phyloP scores from a whole-genome alignment of 2,113 vertebrate species.

The Hystrix brachyura region DNA sequence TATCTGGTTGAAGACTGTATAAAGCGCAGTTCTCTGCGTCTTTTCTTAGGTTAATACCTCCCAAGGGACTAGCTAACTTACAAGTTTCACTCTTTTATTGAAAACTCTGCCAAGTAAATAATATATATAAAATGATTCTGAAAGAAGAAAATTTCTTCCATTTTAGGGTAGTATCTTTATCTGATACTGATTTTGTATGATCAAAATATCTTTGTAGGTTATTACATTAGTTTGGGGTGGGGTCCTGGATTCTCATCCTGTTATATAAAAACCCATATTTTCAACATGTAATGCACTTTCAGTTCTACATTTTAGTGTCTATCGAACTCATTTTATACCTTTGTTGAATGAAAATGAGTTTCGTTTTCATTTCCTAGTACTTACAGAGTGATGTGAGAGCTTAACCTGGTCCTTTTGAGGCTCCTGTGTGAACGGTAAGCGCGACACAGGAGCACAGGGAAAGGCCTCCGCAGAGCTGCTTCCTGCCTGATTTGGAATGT shows the following conservation, averaged over 20 bases:
- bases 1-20: not conserved
- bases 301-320: conserved; percentile 34
- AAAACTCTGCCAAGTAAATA: not conserved
- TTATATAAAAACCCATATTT: conserved; percentile 35
- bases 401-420: not conserved
- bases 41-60: not conserved
- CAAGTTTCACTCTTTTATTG: conserved; percentile 14
- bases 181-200: conserved; percentile 1
- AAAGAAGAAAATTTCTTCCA: conserved; percentile 5
- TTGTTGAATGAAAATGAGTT: not conserved
- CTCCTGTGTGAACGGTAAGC: not conserved
- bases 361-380: conserved; percentile 16
- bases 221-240: not conserved
- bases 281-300: conserved; percentile 18
- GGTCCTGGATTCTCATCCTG: not conserved
- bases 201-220: conserved; percentile 38
- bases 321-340: not conserved
- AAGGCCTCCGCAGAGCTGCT: not conserved
- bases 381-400: not conserved
- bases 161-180: conserved; percentile 35
- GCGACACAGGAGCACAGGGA: not conserved
- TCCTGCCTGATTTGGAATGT: not conserved
- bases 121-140: not conserved
- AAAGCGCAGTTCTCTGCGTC: not conserved
- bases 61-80: not conserved